phyloP scores from a whole-genome alignment of 2,113 vertebrate genomes.

The Urocolius indicus region DNA sequence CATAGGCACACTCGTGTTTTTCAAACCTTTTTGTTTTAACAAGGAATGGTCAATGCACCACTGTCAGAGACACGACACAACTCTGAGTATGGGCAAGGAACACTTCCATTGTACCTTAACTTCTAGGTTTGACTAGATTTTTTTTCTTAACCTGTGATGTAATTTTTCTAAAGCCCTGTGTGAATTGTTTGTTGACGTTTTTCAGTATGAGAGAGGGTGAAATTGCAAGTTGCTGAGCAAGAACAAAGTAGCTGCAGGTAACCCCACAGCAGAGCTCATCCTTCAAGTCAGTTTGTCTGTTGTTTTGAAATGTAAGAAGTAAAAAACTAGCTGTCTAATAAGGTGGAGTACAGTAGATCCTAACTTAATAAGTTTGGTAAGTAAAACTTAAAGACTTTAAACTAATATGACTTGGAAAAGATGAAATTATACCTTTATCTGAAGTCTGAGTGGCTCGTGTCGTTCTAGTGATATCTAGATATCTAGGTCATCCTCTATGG shows the following conservation, averaged over 20 bases:
- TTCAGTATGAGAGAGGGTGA: not conserved
- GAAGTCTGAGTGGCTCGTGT: not conserved
- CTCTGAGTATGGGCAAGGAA: not conserved
- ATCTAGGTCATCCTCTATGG: not conserved
- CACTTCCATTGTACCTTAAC: accelerated
- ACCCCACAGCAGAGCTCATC: accelerated
- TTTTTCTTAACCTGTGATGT: accelerated
- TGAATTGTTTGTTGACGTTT: not conserved
- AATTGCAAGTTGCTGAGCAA: not conserved
- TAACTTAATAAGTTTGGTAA: not conserved
- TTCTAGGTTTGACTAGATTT: not conserved
- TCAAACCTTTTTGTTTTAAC: not conserved
- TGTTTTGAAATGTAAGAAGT: not conserved
- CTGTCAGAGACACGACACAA: not conserved
- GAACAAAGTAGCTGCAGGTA: accelerated
- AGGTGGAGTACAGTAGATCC: not conserved
- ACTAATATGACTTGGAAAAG: not conserved
- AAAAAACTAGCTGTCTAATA: not conserved
- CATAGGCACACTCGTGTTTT: not conserved
- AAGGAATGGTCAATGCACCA: too few relatives aligned
- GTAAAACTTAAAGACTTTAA: not conserved
- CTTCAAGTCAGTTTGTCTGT: not conserved
- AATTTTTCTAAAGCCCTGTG: not conserved
- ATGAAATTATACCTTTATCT: not conserved
- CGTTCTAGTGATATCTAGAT: not conserved